Evolutionary conservation across 2,797 vertebrate species (phyloP).

Genomic region (Fringilla coelebs): DNA sequence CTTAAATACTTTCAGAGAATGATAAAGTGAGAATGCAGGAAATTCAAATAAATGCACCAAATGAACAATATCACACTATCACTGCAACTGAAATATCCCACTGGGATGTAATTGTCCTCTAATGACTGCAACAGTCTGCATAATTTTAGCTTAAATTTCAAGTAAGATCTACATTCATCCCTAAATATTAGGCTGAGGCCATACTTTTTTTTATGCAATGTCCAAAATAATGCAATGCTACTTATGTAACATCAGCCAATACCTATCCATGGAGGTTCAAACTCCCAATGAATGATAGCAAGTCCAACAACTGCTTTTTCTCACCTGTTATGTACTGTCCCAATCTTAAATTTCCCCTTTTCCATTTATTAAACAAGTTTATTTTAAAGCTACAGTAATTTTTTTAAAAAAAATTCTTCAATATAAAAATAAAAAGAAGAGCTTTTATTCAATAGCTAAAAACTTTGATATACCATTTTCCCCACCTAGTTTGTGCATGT

Average conservation of each 20-base stretch:
- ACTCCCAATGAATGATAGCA: not conserved
- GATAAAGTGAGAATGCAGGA: not conserved
- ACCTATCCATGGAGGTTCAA: not conserved
- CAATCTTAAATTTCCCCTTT: not conserved
- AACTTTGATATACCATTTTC: not conserved
- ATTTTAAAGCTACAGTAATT: not conserved
- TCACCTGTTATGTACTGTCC: not conserved
- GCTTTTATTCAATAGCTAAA: not conserved
- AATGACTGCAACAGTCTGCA: not conserved
- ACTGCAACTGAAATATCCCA: not conserved
- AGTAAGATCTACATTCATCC: not conserved
- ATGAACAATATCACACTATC: not conserved
- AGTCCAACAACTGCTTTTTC: not conserved
- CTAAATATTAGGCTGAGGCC: not conserved
- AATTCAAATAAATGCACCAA: not conserved
- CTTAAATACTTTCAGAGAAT: not conserved
- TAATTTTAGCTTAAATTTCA: not conserved
- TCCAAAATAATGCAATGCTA: not conserved
- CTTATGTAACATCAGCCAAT: not conserved
- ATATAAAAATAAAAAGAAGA: not conserved
- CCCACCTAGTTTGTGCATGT: not conserved
- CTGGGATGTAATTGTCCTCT: not conserved
- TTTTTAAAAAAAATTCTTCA: too few relatives aligned
- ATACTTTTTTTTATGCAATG: not conserved
- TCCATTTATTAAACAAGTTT: not conserved